These are phyloP conservation scores for Trichechus manatus DNA, from an alignment of 2,113 vertebrate species.

Conservation along the genomic window DNA sequence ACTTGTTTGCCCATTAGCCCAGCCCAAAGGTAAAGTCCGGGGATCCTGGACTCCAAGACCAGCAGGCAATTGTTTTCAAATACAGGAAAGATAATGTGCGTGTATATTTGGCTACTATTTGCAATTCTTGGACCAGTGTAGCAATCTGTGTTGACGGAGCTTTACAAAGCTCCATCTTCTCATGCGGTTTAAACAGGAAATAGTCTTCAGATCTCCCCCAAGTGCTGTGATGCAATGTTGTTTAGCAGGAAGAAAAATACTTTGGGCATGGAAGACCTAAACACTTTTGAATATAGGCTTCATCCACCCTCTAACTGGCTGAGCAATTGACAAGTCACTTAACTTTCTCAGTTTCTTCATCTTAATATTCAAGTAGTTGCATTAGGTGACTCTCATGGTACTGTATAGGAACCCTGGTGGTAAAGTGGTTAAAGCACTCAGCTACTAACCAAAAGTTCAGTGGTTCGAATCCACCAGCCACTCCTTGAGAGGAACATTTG, in stretches of 20 bases:
- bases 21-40: neutral
- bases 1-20: neutral
- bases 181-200: neutral
- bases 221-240: neutral
- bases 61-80: neutral
- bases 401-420: neutral
- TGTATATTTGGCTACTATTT: constrained; percentile 30
- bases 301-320: neutral
- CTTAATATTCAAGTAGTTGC: neutral
- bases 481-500: too few species aligned
- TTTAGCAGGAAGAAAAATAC: neutral
- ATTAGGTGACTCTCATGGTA: neutral
- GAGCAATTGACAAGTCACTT: neutral
- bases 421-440: too few species aligned
- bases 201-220: neutral
- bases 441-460: too few species aligned
- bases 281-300: constrained; percentile 16
- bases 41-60: neutral
- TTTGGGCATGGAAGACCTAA: neutral
- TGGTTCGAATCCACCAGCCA: too few species aligned
- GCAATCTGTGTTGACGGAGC: neutral
- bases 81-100: neutral
- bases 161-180: neutral
- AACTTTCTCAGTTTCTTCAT: neutral
- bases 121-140: neutral